These are phyloP conservation scores for Plecotus auritus DNA, from an alignment of 2,113 vertebrate genomes.

Conservation along the genomic window DNA sequence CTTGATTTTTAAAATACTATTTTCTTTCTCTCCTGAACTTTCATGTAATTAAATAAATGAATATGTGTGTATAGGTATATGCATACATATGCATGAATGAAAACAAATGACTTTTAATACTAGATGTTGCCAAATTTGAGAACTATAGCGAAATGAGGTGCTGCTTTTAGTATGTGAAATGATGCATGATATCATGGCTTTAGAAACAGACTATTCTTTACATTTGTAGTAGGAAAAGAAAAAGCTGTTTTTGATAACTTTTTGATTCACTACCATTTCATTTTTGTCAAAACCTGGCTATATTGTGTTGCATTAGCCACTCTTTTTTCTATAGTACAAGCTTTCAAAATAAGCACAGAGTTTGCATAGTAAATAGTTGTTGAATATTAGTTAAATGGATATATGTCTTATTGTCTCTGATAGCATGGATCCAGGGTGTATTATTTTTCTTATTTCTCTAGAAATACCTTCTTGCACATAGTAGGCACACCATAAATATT, in stretches of 20 bases:
- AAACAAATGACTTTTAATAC: not conserved
- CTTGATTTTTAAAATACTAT: not conserved
- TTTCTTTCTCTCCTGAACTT: not conserved
- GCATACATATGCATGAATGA: not conserved
- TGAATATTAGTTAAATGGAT: not conserved
- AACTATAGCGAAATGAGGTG: not conserved
- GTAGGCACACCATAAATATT: not conserved
- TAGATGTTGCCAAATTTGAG: not conserved
- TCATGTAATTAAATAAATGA: not conserved
- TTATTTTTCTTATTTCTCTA: not conserved
- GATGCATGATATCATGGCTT: not conserved
- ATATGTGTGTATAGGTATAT: not conserved
- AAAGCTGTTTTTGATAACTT: not conserved
- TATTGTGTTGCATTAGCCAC: not conserved
- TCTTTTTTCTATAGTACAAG: not conserved
- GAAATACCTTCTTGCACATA: not conserved
- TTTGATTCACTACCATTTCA: not conserved
- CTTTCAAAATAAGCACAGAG: not conserved
- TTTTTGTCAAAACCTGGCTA: not conserved
- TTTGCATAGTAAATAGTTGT: not conserved
- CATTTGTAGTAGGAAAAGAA: conserved; percentile 4
- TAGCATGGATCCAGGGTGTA: not conserved
- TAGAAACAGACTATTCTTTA: not conserved
- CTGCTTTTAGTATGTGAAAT: not conserved
- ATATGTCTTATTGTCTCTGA: not conserved